phyloP scores from a whole-genome alignment of 2,113 vertebrate genomes.

The Dipodomys stephensi region DNA sequence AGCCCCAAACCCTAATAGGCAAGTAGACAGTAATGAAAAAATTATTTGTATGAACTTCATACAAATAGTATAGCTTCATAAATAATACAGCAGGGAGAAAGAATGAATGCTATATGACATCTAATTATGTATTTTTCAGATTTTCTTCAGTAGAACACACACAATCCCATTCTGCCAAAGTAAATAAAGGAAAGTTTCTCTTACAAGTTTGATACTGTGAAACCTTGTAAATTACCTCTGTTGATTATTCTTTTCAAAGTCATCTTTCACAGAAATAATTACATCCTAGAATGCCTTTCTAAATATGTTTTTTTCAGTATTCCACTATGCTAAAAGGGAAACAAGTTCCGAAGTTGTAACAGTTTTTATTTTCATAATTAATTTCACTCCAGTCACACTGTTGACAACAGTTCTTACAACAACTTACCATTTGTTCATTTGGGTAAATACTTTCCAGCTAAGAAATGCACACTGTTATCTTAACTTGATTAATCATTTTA shows the following conservation, averaged over 20 bases:
- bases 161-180: slow-evolving; percentile 43
- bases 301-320: neutral
- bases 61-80: neutral
- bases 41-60: neutral
- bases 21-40: slow-evolving; percentile 40
- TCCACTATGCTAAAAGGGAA: slow-evolving; percentile 34
- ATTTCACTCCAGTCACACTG: slow-evolving; percentile 4
- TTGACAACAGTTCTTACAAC: slow-evolving; percentile 44
- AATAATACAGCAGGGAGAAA: neutral
- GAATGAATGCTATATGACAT: neutral
- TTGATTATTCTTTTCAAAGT: slow-evolving; percentile 56
- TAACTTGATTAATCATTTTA: slow-evolving; percentile 48
- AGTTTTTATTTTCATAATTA: slow-evolving; percentile 41
- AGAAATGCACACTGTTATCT: slow-evolving; percentile 18
- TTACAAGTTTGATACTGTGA: slow-evolving; percentile 20
- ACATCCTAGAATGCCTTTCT: neutral
- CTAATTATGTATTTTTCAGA: slow-evolving; percentile 21
- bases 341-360: slow-evolving; percentile 13
- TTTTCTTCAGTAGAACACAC: slow-evolving; percentile 27
- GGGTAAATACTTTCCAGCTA: slow-evolving; percentile 40
- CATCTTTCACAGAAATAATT: slow-evolving; percentile 55
- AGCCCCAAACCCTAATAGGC: slow-evolving; percentile 8
- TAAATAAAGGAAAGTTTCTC: slow-evolving; percentile 13
- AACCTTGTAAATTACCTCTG: neutral
- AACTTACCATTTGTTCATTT: slow-evolving; percentile 52